Evolutionary conservation across 2,113 vertebrate genomes (phyloP), one percentile per base, ranked within the genome.

Genomic region (Chelonoidis abingdonii): DNA sequence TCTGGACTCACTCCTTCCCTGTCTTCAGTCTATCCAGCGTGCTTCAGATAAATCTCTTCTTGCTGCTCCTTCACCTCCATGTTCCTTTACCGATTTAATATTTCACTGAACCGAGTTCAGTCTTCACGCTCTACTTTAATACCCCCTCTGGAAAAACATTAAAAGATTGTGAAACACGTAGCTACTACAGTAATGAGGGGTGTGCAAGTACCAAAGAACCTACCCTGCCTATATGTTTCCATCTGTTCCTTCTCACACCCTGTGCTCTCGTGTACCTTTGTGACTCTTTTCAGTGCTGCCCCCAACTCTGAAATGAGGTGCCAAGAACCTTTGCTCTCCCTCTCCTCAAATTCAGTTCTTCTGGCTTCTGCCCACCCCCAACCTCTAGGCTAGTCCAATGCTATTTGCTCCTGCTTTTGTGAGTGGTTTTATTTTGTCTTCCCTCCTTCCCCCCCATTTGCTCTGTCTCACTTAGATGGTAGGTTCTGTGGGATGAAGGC

Each of bases 401-500:
- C 24, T 1, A 3, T 50, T 87, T 56, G 79, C 41, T 93, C 88
- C 69, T 91, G 59, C 10, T 83, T n/a, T 90, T 88, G 6, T n/a
- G 89, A 65, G 4, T 69, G 50, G n/a, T 54, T 79, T 9, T 14
- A 47, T 87, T 93, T 83, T 38, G 38, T 72, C 22, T 1, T n/a
- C 78, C 10, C 35, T 38, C 17, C 35, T 9, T 5, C 41, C 9
- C 49, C 21, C 8, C 49, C 27, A 76, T 35, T 86, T 94, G 76
- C 1, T 14, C 38, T 78, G 75, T 85, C 52, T 87, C 59, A 83
- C 21, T 0, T 0, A n/a, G 25, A 1, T 57, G 82, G 1, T 54
- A 49, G 44, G 69, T 19, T 82, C 24, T 62, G 56, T 14, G 59
- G 1, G 5, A 49, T 53, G 83, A 75, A 56, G 41, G 35, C 65